Evolutionary conservation across 2,888 invertebrate species (phyloP).

Genomic region (Drosophila atripex): DNA sequence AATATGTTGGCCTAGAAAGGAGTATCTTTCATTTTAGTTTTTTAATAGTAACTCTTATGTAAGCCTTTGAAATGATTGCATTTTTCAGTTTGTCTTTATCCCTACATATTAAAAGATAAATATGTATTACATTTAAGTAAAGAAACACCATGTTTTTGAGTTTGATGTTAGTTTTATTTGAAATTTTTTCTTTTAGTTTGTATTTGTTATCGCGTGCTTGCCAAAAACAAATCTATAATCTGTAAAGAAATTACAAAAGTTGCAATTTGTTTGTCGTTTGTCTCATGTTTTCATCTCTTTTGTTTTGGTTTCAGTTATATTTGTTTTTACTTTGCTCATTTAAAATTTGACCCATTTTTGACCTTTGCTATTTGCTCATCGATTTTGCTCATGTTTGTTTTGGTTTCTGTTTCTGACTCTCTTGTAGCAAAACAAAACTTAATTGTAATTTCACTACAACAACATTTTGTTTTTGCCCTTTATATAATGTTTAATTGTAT

Average conservation of each 20-base stretch:
- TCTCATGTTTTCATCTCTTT: conserved; percentile 15
- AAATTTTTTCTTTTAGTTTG: conserved; percentile 55
- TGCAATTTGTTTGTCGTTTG: conserved; percentile 39
- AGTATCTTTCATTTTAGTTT: too few relatives aligned
- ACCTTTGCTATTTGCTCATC: conserved; percentile 48
- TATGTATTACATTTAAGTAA: neutral
- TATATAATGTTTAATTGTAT: conserved; percentile 66
- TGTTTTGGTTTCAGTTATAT: conserved; percentile 21
- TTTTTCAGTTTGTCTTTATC: too few relatives aligned
- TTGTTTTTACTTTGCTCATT: conserved; percentile 54
- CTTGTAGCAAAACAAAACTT: conserved; percentile 77
- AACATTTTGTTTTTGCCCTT: conserved; percentile 77
- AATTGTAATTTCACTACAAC: conserved; percentile 79
- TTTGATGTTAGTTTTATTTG: conserved; percentile 59
- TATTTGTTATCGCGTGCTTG: conserved; percentile 58
- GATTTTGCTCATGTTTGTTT: conserved; percentile 39
- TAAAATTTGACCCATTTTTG: conserved; percentile 67
- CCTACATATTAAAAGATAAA: too few relatives aligned
- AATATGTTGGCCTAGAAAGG: too few relatives aligned
- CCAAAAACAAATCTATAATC: conserved; percentile 63
- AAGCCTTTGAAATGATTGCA: too few relatives aligned
- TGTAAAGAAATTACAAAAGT: conserved; percentile 75
- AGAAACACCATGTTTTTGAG: conserved; percentile 30
- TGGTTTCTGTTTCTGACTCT: conserved; percentile 25
- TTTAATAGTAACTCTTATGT: too few relatives aligned